These are phyloP conservation scores for Caenorhabditis latens DNA, from an alignment of 1,140 invertebrate species.

Conservation along the genomic window DNA sequence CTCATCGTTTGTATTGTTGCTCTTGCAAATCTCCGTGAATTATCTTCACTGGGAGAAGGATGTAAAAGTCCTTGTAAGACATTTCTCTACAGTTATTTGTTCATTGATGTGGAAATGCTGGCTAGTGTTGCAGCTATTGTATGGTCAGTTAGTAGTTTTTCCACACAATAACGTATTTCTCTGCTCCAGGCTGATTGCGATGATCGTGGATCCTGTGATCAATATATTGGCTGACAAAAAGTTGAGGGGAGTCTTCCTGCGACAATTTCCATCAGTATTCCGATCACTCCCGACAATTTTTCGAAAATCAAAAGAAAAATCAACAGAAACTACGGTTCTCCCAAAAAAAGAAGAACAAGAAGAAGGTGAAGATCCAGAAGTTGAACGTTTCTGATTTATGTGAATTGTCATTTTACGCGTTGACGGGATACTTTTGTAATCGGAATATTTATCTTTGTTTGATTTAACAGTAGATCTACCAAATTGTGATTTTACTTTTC, in stretches of 20 bases:
- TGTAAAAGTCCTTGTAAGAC: constrained; percentile 67
- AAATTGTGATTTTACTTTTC: not conserved
- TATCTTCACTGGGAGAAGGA: constrained; percentile 60
- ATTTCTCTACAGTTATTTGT: constrained; percentile 65
- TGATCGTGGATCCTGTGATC: constrained; percentile 63
- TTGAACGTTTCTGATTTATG: not conserved
- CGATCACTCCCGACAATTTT: not conserved
- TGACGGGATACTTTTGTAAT: too few relatives aligned
- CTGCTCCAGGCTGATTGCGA: constrained; percentile 57
- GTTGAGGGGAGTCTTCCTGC: constrained; percentile 2
- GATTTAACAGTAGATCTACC: too few relatives aligned
- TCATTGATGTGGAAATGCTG: constrained; percentile 67
- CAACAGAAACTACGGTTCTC: not conserved
- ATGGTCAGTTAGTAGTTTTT: constrained; percentile 55
- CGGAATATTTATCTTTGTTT: too few relatives aligned
- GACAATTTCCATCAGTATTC: not conserved
- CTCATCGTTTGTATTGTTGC: constrained; percentile 68
- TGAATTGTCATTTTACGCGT: too few relatives aligned
- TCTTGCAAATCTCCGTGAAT: constrained; percentile 59
- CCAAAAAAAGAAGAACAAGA: not conserved
- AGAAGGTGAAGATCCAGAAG: not conserved
- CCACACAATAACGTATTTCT: not conserved
- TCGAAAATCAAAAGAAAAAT: not conserved
- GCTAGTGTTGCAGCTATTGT: constrained; percentile 68
- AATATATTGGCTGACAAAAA: constrained; percentile 56